Percentiles rank a stretch among this genome's conserved stretches.
Conservation (phyloP, 2,797 vertebrate genomes). For the Rhodeus uyekii region DNA sequence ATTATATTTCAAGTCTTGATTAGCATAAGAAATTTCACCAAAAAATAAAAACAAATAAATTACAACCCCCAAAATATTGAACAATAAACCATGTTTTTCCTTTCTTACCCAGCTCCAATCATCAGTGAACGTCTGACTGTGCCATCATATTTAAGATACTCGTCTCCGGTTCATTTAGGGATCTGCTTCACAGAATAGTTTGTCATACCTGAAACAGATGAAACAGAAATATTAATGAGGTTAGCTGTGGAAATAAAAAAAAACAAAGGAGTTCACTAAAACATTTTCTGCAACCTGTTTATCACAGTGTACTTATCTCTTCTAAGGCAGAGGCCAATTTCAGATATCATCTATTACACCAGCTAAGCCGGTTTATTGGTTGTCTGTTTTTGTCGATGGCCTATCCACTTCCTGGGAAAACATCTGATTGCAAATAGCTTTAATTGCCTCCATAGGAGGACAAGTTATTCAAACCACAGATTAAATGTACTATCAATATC, state of each 20-base stretch:
- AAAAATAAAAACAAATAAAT: no score
- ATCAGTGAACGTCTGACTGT: constrained; percentile 63
- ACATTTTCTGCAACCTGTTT: not conserved
- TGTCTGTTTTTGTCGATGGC: not conserved
- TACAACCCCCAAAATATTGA: not conserved
- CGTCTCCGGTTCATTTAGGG: constrained; percentile 44
- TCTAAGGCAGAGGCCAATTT: constrained; percentile 7
- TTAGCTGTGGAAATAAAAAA: not conserved
- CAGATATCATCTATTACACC: constrained; percentile 23
- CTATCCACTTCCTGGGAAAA: constrained; percentile 6
- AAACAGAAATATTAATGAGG: not conserved
- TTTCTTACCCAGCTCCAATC: constrained; percentile 75
- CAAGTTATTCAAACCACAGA: not conserved
- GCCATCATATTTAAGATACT: constrained; percentile 60
- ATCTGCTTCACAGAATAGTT: constrained; percentile 1
- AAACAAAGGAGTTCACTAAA: not conserved
- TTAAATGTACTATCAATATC: not conserved
- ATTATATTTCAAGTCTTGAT: not conserved
- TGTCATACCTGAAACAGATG: constrained; percentile 51
- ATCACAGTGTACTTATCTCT: not conserved
- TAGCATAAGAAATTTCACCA: not conserved
- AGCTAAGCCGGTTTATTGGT: not conserved
- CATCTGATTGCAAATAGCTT: constrained; percentile 2
- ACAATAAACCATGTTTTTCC: not conserved
- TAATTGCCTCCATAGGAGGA: not conserved